phyloP scores from a whole-genome alignment of 2,113 vertebrate species.

The Thalassoma bifasciatum region DNA sequence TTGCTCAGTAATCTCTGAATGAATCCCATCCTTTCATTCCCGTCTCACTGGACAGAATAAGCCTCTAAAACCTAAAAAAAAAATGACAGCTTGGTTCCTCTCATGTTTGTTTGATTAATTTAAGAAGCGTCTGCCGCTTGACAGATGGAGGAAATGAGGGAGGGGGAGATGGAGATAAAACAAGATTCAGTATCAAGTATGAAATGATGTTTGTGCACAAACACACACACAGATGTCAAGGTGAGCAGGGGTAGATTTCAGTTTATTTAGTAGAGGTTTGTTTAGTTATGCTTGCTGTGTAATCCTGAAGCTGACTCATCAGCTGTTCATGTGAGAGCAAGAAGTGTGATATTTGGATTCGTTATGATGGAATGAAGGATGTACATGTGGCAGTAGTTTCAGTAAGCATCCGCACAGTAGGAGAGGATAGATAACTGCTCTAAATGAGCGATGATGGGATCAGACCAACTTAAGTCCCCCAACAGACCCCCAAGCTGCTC shows the following conservation, averaged over 20 bases:
- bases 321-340: not conserved
- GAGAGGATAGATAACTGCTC: constrained; percentile 53
- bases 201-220: constrained; percentile 18
- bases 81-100: not conserved
- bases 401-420: constrained; percentile 3
- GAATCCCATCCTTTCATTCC: constrained; percentile 15
- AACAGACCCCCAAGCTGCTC: constrained; percentile 64
- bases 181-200: constrained; percentile 20
- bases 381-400: not conserved
- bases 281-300: constrained; percentile 1
- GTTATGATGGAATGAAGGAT: not conserved
- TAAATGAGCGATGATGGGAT: constrained; percentile 71
- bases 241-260: constrained; percentile 36
- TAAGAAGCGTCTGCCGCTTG: constrained; percentile 47
- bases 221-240: constrained; percentile 49
- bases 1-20: not conserved
- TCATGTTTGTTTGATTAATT: constrained; percentile 30
- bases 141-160: constrained; percentile 49
- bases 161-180: constrained; percentile 19
- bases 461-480: constrained; percentile 60
- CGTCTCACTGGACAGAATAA: constrained; percentile 15
- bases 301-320: not conserved
- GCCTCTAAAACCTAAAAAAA: constrained; percentile 16
- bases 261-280: constrained; percentile 32
- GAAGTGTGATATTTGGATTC: not conserved